Base-by-base conservation (phyloP, 2,797 vertebrate species). In the Tauraco hartlaubi region DNA sequence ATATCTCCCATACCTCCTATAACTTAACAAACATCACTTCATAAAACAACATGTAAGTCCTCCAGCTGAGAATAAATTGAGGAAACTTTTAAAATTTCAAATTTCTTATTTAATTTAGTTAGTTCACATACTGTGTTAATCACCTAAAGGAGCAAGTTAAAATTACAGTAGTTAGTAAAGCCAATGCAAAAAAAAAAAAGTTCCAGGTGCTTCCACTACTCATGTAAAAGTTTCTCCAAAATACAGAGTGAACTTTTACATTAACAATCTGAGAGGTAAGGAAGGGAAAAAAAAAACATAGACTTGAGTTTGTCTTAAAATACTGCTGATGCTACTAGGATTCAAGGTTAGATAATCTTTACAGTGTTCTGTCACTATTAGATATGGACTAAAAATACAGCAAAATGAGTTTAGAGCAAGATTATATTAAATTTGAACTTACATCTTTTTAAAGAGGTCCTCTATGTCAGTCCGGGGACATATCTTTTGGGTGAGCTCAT, bases 381-480 rank as follows among this genome's bases (percentile, higher is more conserved):
- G 69, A 84, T 96, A 96, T 1, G 76, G 59, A 88, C 63, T 97
- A 97, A 94, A 96, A 94, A 28, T 23, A 85, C 28, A 91, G 44
- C 15, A 61, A 86, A 81, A 94, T 48, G 39, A 85, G 22, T 71
- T 79, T 67, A 79, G 74, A 49, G 56, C 64, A 49, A 91, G 51
- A 88, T 82, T 25, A 54, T 79, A 87, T 77, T 49, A 55, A 80
- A 85, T 25, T 23, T 55, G 55, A 89, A 98, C 99, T 98, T 98
- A 99, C 99, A 99, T 99, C 96, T 99, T 99, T 96, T 99, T 99
- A 97, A 99, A 99, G 90, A 99, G 99, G 44, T 99, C 99, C 94
- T 99, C 99, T 84, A 99, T 99, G 95, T 99, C 99, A n/a, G 99
- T 99, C 78, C 99, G 99, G 87, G 99, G 99, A 97, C 99, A 99